phyloP scores from a whole-genome alignment of 2,888 invertebrate species.

The Euzetes globulus region DNA sequence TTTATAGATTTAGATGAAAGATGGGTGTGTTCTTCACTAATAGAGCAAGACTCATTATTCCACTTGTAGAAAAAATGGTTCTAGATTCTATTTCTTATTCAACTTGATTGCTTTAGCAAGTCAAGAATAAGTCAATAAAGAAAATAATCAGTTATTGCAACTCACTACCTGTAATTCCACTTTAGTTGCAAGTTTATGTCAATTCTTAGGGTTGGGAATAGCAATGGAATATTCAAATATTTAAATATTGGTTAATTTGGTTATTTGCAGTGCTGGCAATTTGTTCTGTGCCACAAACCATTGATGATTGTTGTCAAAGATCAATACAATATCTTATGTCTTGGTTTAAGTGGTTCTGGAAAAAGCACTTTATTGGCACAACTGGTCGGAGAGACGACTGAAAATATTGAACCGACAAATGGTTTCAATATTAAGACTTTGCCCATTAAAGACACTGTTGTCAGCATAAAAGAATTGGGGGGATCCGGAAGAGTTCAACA shows the following conservation, averaged over 20 bases:
- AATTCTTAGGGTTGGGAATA: no score
- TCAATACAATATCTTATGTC: slow-evolving; percentile 42
- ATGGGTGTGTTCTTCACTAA: no score
- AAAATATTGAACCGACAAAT: slow-evolving; percentile 40
- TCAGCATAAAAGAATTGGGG: slow-evolving; percentile 42
- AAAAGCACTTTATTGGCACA: slow-evolving; percentile 41
- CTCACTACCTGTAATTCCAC: no score
- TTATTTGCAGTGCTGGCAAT: slow-evolving; percentile 42
- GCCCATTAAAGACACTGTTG: slow-evolving; percentile 41
- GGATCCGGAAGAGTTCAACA: slow-evolving; percentile 39
- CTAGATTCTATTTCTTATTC: no score
- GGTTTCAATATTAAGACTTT: slow-evolving; percentile 43
- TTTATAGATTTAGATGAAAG: background rate
- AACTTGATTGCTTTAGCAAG: no score
- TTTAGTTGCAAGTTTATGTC: no score
- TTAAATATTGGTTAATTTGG: background rate
- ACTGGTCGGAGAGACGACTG: slow-evolving; percentile 40
- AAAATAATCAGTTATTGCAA: no score
- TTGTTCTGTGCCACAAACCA: slow-evolving; percentile 41
- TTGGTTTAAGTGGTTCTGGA: slow-evolving; percentile 41
- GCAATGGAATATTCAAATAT: no score
- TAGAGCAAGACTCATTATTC: no score
- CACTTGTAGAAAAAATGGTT: no score
- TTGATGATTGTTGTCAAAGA: slow-evolving; percentile 39
- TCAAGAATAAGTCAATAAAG: no score